A percentile compares a stretch with the other conserved stretches of the same genome.
Evolutionary conservation across 2,113 vertebrate genomes (phyloP).

Genomic region (Chaenogobius annularis): DNA sequence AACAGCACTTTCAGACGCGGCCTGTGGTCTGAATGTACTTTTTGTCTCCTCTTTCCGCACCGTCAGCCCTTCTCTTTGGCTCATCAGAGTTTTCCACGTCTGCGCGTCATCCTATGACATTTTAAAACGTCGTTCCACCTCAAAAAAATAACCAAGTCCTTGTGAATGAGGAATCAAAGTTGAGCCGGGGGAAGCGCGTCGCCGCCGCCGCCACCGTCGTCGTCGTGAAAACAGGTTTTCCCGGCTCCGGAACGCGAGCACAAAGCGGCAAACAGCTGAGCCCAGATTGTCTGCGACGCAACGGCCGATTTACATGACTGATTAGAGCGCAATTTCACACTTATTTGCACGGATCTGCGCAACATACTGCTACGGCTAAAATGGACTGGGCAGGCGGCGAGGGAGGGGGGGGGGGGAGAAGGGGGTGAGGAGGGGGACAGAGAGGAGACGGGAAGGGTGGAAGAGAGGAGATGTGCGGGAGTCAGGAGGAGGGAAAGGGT

Average conservation of each 20-base stretch:
- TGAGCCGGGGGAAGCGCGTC: background rate
- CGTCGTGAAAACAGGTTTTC: background rate
- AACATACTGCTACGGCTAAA: slow-evolving; percentile 51
- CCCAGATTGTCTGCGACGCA: slow-evolving; percentile 49
- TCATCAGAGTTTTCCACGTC: slow-evolving; percentile 52
- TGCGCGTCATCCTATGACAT: slow-evolving; percentile 56
- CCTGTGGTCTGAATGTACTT: background rate
- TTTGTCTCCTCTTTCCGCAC: slow-evolving; percentile 20
- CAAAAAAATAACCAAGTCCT: slow-evolving; percentile 47
- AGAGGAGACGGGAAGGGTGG: background rate
- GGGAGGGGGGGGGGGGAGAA: slow-evolving; percentile 1
- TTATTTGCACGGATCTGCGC: slow-evolving; percentile 72
- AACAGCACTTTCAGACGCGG: too few relatives aligned
- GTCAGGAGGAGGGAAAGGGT: too few relatives aligned
- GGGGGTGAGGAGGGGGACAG: background rate
- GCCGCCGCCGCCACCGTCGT: too few relatives aligned
- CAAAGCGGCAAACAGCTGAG: slow-evolving; percentile 40
- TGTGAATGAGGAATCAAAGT: slow-evolving; percentile 56
- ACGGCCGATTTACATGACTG: slow-evolving; percentile 73
- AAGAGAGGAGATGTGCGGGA: background rate
- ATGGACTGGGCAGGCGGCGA: slow-evolving; percentile 52
- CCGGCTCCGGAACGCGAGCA: slow-evolving; percentile 16
- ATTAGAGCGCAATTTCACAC: slow-evolving; percentile 74
- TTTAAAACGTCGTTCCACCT: slow-evolving; percentile 46
- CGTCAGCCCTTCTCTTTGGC: slow-evolving; percentile 24